These are phyloP conservation scores for Aspidiotus rigidus DNA, from an alignment of 2,888 invertebrate genomes.

Conservation along the genomic window DNA sequence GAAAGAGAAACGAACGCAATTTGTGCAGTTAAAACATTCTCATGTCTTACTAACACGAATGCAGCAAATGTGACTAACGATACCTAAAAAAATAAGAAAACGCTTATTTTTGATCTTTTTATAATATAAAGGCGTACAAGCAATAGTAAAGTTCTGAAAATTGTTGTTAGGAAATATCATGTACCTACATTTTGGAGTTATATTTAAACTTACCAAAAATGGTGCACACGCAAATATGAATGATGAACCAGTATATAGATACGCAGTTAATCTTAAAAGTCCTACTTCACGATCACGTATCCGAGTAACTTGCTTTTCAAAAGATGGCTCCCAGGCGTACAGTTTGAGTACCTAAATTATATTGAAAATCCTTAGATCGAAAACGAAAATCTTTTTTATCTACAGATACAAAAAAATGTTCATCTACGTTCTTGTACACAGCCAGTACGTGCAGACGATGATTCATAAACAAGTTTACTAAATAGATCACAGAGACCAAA, in stretches of 20 bases:
- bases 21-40: slow-evolving; percentile 73
- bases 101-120: no score
- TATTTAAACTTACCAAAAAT: slow-evolving; percentile 49
- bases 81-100: slow-evolving; percentile 41
- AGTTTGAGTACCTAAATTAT: slow-evolving; percentile 48
- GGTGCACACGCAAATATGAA: slow-evolving; percentile 56
- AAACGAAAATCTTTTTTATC: no score
- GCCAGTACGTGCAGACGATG: no score
- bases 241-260: slow-evolving; percentile 50
- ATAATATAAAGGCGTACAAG: no score
- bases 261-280: slow-evolving; percentile 50
- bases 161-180: not conserved
- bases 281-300: slow-evolving; percentile 51
- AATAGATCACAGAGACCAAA: no score
- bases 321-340: slow-evolving; percentile 55
- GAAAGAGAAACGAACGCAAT: slow-evolving; percentile 94
- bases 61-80: slow-evolving; percentile 78
- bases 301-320: slow-evolving; percentile 48
- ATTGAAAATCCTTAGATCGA: not conserved
- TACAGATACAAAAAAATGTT: no score
- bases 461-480: no score
- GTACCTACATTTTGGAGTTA: no score
- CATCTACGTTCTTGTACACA: no score
- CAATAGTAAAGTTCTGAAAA: no score
- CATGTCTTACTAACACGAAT: slow-evolving; percentile 74